Base-by-base conservation (phyloP, 2,113 vertebrate species). In the Hyperoodon ampullatus region DNA sequence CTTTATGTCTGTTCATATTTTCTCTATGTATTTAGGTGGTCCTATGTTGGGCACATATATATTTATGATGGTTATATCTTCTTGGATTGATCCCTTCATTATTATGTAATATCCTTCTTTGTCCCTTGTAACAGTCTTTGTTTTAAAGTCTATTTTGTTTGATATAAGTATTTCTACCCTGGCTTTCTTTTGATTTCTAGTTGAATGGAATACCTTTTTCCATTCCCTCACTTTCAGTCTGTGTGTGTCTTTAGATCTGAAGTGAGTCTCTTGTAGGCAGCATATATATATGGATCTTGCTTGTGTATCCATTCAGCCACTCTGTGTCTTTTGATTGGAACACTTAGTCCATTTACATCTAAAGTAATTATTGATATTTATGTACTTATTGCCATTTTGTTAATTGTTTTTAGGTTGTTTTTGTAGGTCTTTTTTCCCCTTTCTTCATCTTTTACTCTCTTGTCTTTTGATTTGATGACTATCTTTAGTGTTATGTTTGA, bases 351-450 rank as follows among this genome's bases (percentile, higher is more conserved):
- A 50, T 12, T 30, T 75, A 75, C 72, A 50, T 50, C 47, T 50
- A 75, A 75, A 33, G 47, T 47, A 77, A 50, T 77, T 50, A 50
- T 50, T 77, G 16, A 77, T 12, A 50, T 77, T 50, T 50, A 50
- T 77, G 16, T 21, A 33, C 16, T 33, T 77, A 50, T 33, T 50
- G 16, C 10, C 44, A 19, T 50, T 77, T 77, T 66, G 30, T 77
- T 33, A 19, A 16, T 50, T 50, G 44, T 12, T 77, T 77, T 77
- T 50, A 12, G 9, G 10, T 47, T 74, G 8, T 10, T 75, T 47
- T 30, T 75, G 42, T 47, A 47, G 9, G 30, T 21, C 19, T 1
- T 1, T 1, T 1, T 2, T 13, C 9, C 28, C 44, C 44, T 19
- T 30, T 30, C 13, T 47, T 74, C 42, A 14, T 72, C 39, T 33